Evolutionary conservation across 2,113 vertebrate genomes (phyloP).

Genomic region (Dromaius novaehollandiae): DNA sequence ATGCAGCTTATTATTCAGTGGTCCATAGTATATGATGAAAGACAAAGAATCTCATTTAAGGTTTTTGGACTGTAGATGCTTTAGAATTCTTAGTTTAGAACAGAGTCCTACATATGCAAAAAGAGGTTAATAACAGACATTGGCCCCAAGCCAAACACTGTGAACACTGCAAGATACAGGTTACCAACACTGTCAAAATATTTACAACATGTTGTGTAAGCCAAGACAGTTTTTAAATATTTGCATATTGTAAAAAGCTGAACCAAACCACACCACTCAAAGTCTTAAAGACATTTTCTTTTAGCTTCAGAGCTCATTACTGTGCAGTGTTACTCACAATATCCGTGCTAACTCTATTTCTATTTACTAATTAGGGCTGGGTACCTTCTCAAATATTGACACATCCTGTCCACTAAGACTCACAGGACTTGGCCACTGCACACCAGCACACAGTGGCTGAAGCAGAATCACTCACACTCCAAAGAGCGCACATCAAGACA

Average conservation of each 20-base stretch:
- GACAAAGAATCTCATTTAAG: not conserved
- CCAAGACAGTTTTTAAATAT: not conserved
- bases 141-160: not conserved
- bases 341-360: not conserved
- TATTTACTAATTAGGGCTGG: conserved; percentile 45
- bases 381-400: conserved; percentile 61
- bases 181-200: conserved; percentile 29
- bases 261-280: not conserved
- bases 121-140: not conserved
- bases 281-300: not conserved
- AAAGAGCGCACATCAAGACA: not conserved
- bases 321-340: not conserved
- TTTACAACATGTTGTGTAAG: not conserved
- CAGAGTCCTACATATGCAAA: not conserved
- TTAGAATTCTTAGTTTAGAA: not conserved
- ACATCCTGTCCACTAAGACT: conserved; percentile 30
- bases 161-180: not conserved
- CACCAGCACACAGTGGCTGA: not conserved
- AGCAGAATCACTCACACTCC: not conserved
- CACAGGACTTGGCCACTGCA: not conserved
- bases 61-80: not conserved
- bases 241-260: not conserved
- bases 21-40: not conserved
- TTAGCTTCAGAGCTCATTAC: not conserved
- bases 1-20: not conserved